Evolutionary conservation across 53 echinoderm and acorn worm genomes (phyloP).

Genomic region (Mesocentrotus franciscanus): DNA sequence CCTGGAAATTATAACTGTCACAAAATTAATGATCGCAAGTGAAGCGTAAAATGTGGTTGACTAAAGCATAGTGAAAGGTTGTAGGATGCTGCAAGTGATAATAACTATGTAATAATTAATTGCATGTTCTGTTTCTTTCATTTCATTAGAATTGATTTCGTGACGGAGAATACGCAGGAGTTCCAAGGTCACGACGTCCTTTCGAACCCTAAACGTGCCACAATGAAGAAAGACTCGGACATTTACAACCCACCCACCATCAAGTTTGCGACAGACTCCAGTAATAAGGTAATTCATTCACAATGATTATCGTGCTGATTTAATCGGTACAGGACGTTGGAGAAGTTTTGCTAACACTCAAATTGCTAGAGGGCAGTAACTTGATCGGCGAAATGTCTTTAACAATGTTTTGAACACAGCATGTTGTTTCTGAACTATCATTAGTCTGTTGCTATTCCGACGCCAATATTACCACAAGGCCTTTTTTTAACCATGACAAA

Average conservation of each 20-base stretch:
- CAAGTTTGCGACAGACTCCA: constrained; percentile 81
- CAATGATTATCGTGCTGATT: not conserved
- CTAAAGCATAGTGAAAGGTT: no score
- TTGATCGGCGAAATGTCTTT: no score
- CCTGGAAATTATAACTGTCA: no score
- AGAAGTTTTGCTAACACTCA: not conserved
- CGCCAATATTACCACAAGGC: no score
- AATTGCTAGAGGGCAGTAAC: not conserved
- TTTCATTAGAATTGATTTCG: constrained; percentile 80
- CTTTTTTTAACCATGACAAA: no score
- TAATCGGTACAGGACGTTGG: not conserved
- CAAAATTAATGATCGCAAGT: no score
- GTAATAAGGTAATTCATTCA: constrained; percentile 77
- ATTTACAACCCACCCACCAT: constrained; percentile 77
- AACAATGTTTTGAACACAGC: no score
- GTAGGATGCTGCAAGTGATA: no score
- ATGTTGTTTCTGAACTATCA: no score
- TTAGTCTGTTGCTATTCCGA: no score
- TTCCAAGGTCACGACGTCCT: constrained; percentile 83
- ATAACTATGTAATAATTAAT: not conserved
- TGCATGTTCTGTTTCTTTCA: not conserved
- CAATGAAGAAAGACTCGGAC: constrained; percentile 73
- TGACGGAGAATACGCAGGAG: constrained; percentile 81
- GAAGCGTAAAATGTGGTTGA: no score
- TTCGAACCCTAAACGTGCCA: constrained; percentile 74